phyloP scores from a whole-genome alignment of 2,888 invertebrate species.

The Pimpla rufipes region DNA sequence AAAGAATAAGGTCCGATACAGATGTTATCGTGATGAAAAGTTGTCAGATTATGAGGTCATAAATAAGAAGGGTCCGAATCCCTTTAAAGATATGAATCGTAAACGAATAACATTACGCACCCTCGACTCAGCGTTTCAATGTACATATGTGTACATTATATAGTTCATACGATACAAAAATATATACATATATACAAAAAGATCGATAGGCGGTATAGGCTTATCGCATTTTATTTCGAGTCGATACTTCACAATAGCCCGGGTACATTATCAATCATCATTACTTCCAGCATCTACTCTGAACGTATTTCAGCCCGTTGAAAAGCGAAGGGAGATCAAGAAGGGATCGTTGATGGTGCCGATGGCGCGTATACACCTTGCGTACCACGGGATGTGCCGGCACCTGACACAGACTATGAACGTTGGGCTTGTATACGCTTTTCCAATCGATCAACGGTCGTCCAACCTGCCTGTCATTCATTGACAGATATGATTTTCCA shows the following conservation, averaged over 20 bases:
- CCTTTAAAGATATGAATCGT: slow-evolving; percentile 9
- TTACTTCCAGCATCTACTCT: slow-evolving; percentile 51
- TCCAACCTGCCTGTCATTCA: not conserved
- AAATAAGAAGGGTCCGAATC: slow-evolving; percentile 14
- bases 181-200: not conserved
- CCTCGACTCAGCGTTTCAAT: slow-evolving; percentile 24
- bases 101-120: slow-evolving; percentile 10
- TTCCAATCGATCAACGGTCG: slow-evolving; percentile 38
- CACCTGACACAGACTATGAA: not conserved
- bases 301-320: slow-evolving; percentile 36
- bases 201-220: slow-evolving; percentile 39
- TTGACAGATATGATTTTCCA: slow-evolving; percentile 12
- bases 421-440: slow-evolving; percentile 3
- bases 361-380: slow-evolving; percentile 28
- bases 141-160: not conserved
- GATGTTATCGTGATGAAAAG: too few species aligned
- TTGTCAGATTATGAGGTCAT: too few species aligned
- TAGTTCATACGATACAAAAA: not conserved
- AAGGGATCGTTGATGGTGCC: not conserved
- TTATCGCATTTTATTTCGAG: slow-evolving; percentile 53
- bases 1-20: too few species aligned
- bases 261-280: slow-evolving; percentile 54
- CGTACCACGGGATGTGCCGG: not conserved
- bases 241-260: slow-evolving; percentile 52
- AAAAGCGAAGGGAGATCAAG: slow-evolving; percentile 16